phyloP scores from a whole-genome alignment of 92 coral and sea anemone species.

The Metridium senile region DNA sequence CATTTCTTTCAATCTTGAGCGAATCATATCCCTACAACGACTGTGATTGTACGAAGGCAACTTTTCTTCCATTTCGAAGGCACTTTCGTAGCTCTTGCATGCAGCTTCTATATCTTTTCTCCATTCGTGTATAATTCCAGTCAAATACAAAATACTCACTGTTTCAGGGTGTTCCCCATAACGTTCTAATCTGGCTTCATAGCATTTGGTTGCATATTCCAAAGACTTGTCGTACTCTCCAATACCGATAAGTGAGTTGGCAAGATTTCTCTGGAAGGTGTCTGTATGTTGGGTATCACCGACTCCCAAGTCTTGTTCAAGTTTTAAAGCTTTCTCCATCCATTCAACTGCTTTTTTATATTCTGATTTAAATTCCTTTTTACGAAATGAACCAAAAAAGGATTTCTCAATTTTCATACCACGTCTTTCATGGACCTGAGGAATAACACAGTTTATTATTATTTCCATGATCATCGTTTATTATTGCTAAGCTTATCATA shows the following conservation, averaged over 20 bases:
- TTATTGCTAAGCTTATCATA: background rate
- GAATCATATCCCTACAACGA: conserved; percentile 29
- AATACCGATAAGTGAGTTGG: conserved; percentile 49
- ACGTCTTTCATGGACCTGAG: conserved; percentile 40
- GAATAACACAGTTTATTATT: too few relatives aligned
- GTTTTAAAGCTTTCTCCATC: conserved; percentile 47
- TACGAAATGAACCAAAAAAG: background rate
- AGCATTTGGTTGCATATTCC: conserved; percentile 54
- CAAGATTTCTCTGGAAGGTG: conserved; percentile 57
- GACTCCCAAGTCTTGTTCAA: conserved; percentile 50
- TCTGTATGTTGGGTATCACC: conserved; percentile 59
- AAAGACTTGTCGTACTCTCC: conserved; percentile 44
- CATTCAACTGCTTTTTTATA: conserved; percentile 40
- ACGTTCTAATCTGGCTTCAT: conserved; percentile 31
- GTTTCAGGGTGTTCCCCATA: conserved; percentile 63
- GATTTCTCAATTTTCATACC: conserved; percentile 26
- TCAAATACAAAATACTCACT: conserved; percentile 59
- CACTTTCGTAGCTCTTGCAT: conserved; percentile 39
- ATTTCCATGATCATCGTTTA: background rate
- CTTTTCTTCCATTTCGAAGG: conserved; percentile 67
- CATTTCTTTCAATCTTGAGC: conserved; percentile 16
- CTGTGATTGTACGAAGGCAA: conserved; percentile 61
- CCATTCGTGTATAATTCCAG: conserved; percentile 54
- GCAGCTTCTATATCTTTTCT: conserved; percentile 34
- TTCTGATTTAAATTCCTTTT: conserved; percentile 20